Evolutionary conservation across 2,113 vertebrate species (phyloP), one percentile per base, ranked within the genome.

Genomic region (Ardeotis arabs): DNA sequence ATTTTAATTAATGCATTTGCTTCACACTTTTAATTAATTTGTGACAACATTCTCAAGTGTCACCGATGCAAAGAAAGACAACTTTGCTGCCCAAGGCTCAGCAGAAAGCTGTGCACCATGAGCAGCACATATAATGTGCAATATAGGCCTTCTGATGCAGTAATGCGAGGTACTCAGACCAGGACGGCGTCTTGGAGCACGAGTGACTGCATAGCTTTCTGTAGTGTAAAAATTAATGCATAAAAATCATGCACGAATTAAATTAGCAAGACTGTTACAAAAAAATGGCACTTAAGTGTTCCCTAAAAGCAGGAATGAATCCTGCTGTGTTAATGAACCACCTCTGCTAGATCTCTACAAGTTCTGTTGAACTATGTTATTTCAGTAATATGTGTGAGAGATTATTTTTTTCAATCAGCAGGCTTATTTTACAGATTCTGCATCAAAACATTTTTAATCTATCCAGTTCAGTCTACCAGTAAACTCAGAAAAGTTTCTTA

Each of bases 21-120:
- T 82, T 95, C 63, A 63, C 91, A 96, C 67, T 50, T 95, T 91
- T 93, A 94, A 96, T 96, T 95, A 96, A 83, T 90, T 88, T 53
- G 84, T 94, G 84, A 79, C 79, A 94, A 62, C 31, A 4, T 78
- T 58, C 74, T 69, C 9, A 0, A 55, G 70, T 85, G 67, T 80
- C 70, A 56, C 66, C 1, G 0, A 45, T 28, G 31, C 84, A 79
- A 68, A 81, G 66, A 47, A 33, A 66, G 84, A 58, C 28, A 62
- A 62, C 55, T 79, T 62, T 66, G 29, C 81, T 75, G 62, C 18
- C 77, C 33, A 37, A 45, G 19, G 44, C 44, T 87, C n/a, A 11
- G 47, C 52, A 85, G 45, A 63, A 87, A 79, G 10, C 31, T 45
- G 18, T 17, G 8, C 21, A 50, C 15, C 23, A 50, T 13, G 35